Percentiles rank a stretch among this genome's conserved stretches.
phyloP scores from a whole-genome alignment of 2,113 vertebrate genomes.

The Sclerurus mexicanus region DNA sequence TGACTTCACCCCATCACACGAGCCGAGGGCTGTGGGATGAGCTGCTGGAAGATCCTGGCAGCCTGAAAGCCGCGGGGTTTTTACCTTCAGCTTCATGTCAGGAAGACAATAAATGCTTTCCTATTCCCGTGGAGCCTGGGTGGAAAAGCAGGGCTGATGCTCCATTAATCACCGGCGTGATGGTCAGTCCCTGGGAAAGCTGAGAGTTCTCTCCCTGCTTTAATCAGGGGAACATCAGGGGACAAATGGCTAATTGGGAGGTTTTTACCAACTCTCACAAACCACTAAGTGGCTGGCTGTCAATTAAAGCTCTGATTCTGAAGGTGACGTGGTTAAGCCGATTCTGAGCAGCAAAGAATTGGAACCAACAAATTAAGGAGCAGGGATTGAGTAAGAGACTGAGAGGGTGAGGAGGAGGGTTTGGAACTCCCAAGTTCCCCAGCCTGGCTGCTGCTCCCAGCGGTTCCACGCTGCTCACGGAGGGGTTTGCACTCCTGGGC shows the following conservation, averaged over 20 bases:
- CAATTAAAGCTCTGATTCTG: not conserved
- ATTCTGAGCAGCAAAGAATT: not conserved
- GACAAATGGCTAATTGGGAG: not conserved
- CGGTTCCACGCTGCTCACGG: too few relatives aligned
- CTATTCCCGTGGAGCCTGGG: not conserved
- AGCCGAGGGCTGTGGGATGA: not conserved
- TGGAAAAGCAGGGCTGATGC: not conserved
- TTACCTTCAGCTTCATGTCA: not conserved
- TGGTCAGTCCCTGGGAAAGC: not conserved
- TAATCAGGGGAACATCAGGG: not conserved
- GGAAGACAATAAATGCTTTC: not conserved
- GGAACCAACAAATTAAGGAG: not conserved
- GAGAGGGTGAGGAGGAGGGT: not conserved
- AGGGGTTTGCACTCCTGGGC: not conserved
- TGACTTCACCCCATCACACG: not conserved
- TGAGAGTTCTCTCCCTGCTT: not conserved
- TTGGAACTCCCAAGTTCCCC: not conserved
- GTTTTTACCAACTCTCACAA: not conserved
- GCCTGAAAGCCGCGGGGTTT: not conserved
- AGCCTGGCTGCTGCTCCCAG: too few relatives aligned
- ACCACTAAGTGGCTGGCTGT: not conserved
- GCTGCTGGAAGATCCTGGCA: not conserved
- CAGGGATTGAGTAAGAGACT: not conserved
- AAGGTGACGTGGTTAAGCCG: not conserved
- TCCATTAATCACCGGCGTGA: not conserved